These are phyloP conservation scores for Bradypodion pumilum DNA, from an alignment of 2,797 vertebrate species.

Conservation along the genomic window DNA sequence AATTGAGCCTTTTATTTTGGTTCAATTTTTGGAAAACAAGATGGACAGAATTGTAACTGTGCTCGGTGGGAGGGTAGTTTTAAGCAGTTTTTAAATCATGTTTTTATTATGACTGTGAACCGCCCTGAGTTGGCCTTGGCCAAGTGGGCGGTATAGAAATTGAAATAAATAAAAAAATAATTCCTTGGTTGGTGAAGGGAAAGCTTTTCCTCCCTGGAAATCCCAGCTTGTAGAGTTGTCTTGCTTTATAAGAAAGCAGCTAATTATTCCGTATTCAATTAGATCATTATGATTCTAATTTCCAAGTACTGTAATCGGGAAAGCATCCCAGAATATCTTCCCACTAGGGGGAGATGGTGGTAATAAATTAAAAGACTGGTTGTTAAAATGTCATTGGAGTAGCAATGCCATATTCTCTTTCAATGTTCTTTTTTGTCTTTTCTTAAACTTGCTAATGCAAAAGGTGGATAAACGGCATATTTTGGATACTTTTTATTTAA, in stretches of 20 bases:
- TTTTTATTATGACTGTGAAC: too few species aligned
- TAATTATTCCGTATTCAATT: neutral
- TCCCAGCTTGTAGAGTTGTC: neutral
- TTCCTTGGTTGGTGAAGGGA: neutral
- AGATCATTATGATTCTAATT: neutral
- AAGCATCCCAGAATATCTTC: slow-evolving; percentile 42
- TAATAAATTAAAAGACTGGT: neutral
- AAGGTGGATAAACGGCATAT: too few species aligned
- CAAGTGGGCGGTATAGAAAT: too few species aligned
- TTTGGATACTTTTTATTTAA: neutral
- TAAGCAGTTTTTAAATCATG: too few species aligned
- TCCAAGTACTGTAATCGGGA: slow-evolving; percentile 34
- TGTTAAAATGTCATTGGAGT: neutral
- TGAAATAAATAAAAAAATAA: too few species aligned
- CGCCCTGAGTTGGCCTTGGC: too few species aligned
- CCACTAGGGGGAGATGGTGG: slow-evolving; percentile 58
- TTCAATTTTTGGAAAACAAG: slow-evolving; percentile 24
- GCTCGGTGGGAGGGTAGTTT: too few species aligned
- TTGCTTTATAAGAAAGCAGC: slow-evolving; percentile 1
- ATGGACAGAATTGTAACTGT: slow-evolving; percentile 27
- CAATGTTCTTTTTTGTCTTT: too few species aligned
- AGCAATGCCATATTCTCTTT: too few species aligned
- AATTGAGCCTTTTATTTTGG: slow-evolving; percentile 44
- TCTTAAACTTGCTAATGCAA: too few species aligned
- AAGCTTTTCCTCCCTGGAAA: neutral